A percentile compares a stretch with the other conserved stretches of the same genome.
These are phyloP conservation scores for Metopia argyrocephala DNA, from an alignment of 2,888 invertebrate genomes.

Conservation along the genomic window DNA sequence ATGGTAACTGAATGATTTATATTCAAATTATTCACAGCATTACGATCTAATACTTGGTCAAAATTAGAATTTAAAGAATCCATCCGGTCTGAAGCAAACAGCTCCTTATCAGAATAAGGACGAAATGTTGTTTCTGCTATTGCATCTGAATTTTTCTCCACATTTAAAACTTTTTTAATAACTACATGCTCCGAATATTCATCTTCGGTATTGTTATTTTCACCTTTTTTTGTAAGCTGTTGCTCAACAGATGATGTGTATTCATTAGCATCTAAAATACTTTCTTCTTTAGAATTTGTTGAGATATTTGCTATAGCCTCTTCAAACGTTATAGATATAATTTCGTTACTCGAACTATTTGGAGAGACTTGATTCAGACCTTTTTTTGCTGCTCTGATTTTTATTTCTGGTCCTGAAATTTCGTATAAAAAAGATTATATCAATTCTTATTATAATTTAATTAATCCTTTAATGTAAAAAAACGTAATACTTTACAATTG, in stretches of 20 bases:
- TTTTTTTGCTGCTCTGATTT: too few species aligned
- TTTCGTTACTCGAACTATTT: neutral
- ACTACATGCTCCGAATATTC: constrained; percentile 57
- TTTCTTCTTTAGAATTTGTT: constrained; percentile 1
- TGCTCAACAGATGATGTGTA: constrained; percentile 1
- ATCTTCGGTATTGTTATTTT: neutral
- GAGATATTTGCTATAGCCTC: constrained; percentile 46
- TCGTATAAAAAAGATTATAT: too few species aligned
- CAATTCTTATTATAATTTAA: too few species aligned
- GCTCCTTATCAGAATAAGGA: neutral
- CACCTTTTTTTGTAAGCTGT: neutral
- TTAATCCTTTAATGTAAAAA: too few species aligned
- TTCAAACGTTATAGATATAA: constrained; percentile 53
- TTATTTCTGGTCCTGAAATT: too few species aligned
- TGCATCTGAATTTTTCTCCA: neutral
- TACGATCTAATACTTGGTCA: neutral
- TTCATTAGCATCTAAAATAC: constrained; percentile 27
- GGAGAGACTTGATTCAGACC: neutral
- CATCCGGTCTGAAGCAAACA: neutral
- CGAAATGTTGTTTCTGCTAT: neutral
- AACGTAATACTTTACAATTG: too few species aligned
- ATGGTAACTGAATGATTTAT: neutral
- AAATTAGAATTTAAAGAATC: neutral
- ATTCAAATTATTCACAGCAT: neutral
- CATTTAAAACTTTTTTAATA: constrained; percentile 65